These are phyloP conservation scores for Achlya flavicornis DNA, from an alignment of 2,888 invertebrate species.

Conservation along the genomic window DNA sequence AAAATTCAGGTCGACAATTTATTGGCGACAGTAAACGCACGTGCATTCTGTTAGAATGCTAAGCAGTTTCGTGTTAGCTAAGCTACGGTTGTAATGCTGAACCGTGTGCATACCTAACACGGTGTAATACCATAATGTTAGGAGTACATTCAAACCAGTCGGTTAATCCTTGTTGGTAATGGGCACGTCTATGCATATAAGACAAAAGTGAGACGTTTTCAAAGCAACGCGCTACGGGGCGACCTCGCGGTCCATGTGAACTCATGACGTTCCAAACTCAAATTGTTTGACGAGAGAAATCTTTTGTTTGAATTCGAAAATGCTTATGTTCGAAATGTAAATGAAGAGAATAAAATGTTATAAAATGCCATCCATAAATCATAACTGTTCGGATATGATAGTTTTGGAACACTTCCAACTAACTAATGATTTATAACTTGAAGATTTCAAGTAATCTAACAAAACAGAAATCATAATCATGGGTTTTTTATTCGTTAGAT, in stretches of 20 bases:
- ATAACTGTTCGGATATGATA: slow-evolving; percentile 35
- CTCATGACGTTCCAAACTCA: slow-evolving; percentile 47
- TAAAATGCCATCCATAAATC: slow-evolving; percentile 35
- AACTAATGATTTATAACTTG: slow-evolving; percentile 46
- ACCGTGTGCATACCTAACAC: slow-evolving; percentile 24
- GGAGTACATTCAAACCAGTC: slow-evolving; percentile 37
- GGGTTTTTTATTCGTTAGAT: neutral
- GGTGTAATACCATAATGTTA: slow-evolving; percentile 17
- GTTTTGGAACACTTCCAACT: slow-evolving; percentile 52
- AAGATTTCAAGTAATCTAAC: slow-evolving; percentile 36
- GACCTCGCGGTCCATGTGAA: slow-evolving; percentile 66
- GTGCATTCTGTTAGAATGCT: slow-evolving; percentile 77
- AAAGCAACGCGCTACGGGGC: slow-evolving; percentile 49
- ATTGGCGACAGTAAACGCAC: slow-evolving; percentile 68
- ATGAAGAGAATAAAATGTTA: slow-evolving; percentile 38
- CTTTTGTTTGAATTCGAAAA: slow-evolving; percentile 63
- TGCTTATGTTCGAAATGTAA: slow-evolving; percentile 34
- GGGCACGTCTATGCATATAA: slow-evolving; percentile 59
- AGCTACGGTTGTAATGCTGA: slow-evolving; percentile 37
- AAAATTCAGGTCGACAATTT: slow-evolving; percentile 76
- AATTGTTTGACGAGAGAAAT: slow-evolving; percentile 59
- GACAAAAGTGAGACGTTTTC: slow-evolving; percentile 71
- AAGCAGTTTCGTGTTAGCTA: slow-evolving; percentile 72
- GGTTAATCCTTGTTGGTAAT: slow-evolving; percentile 58
- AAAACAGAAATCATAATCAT: slow-evolving; percentile 24